Percentiles rank a stretch among this genome's conserved stretches.
Conservation (phyloP, 2,888 invertebrate genomes). For the Drosophila paranaensis region DNA sequence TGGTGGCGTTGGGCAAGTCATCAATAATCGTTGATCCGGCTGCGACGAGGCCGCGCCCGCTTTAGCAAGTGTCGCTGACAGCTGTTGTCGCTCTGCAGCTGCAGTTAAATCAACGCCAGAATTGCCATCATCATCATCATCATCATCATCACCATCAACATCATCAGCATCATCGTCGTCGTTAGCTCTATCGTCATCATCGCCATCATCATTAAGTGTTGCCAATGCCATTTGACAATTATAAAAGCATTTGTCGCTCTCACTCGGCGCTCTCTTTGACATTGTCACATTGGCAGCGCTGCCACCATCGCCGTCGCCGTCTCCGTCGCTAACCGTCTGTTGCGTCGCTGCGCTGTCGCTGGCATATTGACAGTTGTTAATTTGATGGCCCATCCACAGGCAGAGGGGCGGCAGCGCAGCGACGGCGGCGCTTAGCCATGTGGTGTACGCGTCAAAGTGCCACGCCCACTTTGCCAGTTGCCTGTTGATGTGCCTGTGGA, state of each 20-base stretch:
- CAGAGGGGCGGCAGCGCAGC: constrained; percentile 26
- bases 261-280: constrained; percentile 51
- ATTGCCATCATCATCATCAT: constrained; percentile 52
- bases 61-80: constrained; percentile 74
- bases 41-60: constrained; percentile 58
- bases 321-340: constrained; percentile 10
- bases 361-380: constrained; percentile 77
- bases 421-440: constrained; percentile 39
- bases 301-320: constrained; percentile 13
- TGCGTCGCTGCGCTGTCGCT: constrained; percentile 25
- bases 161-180: constrained; percentile 14
- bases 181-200: constrained; percentile 23
- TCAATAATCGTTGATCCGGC: constrained; percentile 79
- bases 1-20: constrained; percentile 67
- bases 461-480: constrained; percentile 60
- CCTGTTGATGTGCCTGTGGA: constrained; percentile 62
- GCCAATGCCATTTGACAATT: constrained; percentile 78
- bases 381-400: constrained; percentile 72
- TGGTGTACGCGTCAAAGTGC: constrained; percentile 41
- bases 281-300: constrained; percentile 51
- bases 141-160: constrained; percentile 25
- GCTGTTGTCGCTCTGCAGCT: constrained; percentile 54
- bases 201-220: constrained; percentile 42
- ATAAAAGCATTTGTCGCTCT: constrained; percentile 79
- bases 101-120: constrained; percentile 68